Evolutionary conservation across 2,797 vertebrate genomes (phyloP), one percentile per base, ranked within the genome.

Genomic region (Molothrus ater): DNA sequence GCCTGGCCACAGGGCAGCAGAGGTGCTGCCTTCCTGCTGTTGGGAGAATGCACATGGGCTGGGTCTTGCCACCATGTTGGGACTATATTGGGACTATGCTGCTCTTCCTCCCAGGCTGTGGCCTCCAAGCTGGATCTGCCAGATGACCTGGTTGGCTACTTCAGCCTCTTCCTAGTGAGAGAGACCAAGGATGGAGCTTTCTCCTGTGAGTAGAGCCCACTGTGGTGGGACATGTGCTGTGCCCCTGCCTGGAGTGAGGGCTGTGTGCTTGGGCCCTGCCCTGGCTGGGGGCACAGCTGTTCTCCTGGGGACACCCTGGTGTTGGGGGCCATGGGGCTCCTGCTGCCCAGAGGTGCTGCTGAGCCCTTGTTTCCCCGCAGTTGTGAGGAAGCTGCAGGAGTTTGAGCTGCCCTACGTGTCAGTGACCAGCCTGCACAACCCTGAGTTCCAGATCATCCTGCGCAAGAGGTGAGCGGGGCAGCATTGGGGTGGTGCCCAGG

Each of bases 381-480:
- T 99, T 45, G 98, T 99, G 86, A 97, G 99, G 96, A 99, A 99
- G 97, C 98, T 99, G 97, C 99, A 99, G 98, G 99, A 99, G 94
- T 99, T 99, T 61, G 99, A 99, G 98, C 98, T 99, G 97, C 99
- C 99, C 0, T 99, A 99, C 0, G 99, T 99, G 42, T 99, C 99
- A 1, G 99, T 99, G 82, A 99, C 98, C 97, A 99, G 99, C 97
- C 98, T 99, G 94, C 98, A 95, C 94, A 99, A 97, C 97, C 97
- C 99, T 0, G 99, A 99, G 73, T 99, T 99, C 97, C 98, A 98
- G 97, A 99, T 99, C 96, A 98, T 99, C 90, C 98, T 99, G 93
- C 98, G 99, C 69, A 99, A 99, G 98, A 99, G 99, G 99, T 99
- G 98, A 97, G 82, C 3, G 1, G 53, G 56, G 32, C 38, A 40